Evolutionary conservation across 1,140 invertebrate genomes (phyloP).

Genomic region (Pseudomyrmex flavicornis): DNA sequence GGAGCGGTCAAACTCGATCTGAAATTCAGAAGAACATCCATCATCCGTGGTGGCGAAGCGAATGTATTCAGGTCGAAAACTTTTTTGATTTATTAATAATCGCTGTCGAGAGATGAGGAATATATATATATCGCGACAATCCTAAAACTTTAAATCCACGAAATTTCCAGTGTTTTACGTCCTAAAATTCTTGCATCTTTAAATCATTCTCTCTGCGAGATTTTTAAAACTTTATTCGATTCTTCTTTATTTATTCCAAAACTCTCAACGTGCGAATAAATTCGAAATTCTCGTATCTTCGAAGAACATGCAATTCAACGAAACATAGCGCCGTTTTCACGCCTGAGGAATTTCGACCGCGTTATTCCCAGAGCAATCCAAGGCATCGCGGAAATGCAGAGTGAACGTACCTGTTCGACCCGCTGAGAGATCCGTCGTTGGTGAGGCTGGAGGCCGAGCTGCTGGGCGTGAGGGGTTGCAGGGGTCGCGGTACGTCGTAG

Average conservation of each 20-base stretch:
- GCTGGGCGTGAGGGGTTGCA: slow-evolving; percentile 87
- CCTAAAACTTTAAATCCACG: not conserved
- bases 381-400: slow-evolving; percentile 62
- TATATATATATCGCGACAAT: not conserved
- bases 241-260: slow-evolving; percentile 6
- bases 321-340: not conserved
- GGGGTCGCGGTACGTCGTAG: slow-evolving; percentile 86
- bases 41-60: not conserved
- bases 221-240: slow-evolving; percentile 30
- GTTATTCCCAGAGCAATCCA: not conserved
- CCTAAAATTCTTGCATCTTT: not conserved
- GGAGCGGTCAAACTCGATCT: slow-evolving; percentile 85
- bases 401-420: slow-evolving; percentile 83
- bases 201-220: slow-evolving; percentile 10
- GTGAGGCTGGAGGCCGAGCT: slow-evolving; percentile 87
- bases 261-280: not conserved
- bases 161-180: not conserved
- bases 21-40: slow-evolving; percentile 56
- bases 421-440: slow-evolving; percentile 85
- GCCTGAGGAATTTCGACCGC: not conserved
- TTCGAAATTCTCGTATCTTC: slow-evolving; percentile 10
- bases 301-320: not conserved
- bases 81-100: slow-evolving; percentile 11
- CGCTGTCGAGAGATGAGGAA: no score
- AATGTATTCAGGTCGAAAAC: not conserved